Conservation (phyloP, 1,140 invertebrate species). For the Micrasema longulum region DNA sequence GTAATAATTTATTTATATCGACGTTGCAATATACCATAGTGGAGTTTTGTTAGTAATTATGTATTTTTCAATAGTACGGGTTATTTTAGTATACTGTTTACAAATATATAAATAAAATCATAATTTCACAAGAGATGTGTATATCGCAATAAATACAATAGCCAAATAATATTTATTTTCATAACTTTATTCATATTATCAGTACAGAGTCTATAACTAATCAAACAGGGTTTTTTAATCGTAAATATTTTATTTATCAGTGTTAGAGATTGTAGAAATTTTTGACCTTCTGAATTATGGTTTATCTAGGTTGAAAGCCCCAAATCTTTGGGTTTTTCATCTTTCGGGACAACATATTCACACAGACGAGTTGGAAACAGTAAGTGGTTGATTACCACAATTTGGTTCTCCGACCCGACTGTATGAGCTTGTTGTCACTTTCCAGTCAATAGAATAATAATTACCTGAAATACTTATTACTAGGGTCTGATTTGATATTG, state of each 20-base stretch:
- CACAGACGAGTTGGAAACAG: neutral
- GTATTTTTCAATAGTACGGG: conserved; percentile 53
- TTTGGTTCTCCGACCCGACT: no score
- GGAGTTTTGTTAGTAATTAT: conserved; percentile 50
- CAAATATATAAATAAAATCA: conserved; percentile 3
- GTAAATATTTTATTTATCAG: conserved; percentile 44
- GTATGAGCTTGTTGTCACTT: neutral
- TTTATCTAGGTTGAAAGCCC: conserved; percentile 8
- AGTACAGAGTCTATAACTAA: conserved; percentile 52
- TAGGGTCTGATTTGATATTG: conserved; percentile 42
- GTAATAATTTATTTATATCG: conserved; percentile 53
- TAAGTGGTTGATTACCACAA: neutral
- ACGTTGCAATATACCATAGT: conserved; percentile 53
- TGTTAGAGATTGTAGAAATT: conserved; percentile 37
- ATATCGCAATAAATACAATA: conserved; percentile 54
- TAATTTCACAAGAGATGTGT: conserved; percentile 41
- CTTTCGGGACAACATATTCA: neutral
- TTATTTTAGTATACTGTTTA: conserved; percentile 48
- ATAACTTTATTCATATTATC: conserved; percentile 55
- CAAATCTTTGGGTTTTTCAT: conserved; percentile 12
- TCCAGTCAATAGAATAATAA: conserved; percentile 13
- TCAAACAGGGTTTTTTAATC: conserved; percentile 51
- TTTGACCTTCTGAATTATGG: conserved; percentile 30
- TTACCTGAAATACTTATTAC: conserved; percentile 35
- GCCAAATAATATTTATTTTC: conserved; percentile 55